Evolutionary conservation across 92 coral and sea anemone species (phyloP).

Genomic region (Actinernus sp.): DNA sequence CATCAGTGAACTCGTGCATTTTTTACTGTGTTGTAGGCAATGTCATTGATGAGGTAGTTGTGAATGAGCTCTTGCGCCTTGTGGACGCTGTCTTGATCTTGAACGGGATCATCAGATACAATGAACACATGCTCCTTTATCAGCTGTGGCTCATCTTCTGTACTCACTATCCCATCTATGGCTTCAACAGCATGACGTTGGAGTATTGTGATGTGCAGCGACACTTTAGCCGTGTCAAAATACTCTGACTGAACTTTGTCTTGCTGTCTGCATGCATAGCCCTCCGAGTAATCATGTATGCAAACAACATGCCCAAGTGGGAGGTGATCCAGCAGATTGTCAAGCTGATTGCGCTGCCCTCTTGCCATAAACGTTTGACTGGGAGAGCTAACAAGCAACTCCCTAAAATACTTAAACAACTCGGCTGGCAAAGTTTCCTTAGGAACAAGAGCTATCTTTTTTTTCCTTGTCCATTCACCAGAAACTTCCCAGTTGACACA

Average conservation of each 20-base stretch:
- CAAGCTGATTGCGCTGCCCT: too few relatives aligned
- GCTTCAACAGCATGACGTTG: slow-evolving; percentile 26
- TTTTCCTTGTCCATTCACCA: slow-evolving; percentile 17
- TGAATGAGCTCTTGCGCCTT: too few relatives aligned
- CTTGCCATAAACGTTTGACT: slow-evolving; percentile 9
- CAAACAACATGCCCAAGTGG: slow-evolving; percentile 53
- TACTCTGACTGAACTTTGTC: slow-evolving; percentile 34
- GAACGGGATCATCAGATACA: too few relatives aligned
- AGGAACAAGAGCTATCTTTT: slow-evolving; percentile 8
- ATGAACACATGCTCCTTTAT: slow-evolving; percentile 50
- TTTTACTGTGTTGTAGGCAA: too few relatives aligned
- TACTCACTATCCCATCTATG: slow-evolving; percentile 28
- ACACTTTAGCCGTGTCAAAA: slow-evolving; percentile 39
- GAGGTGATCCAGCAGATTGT: slow-evolving; percentile 28
- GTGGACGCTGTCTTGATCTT: too few relatives aligned
- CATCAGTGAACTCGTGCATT: too few relatives aligned
- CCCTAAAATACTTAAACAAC: slow-evolving; percentile 2
- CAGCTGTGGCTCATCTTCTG: slow-evolving; percentile 37
- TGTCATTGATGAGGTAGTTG: too few relatives aligned
- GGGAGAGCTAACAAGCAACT: slow-evolving; percentile 4
- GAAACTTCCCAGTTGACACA: slow-evolving; percentile 13
- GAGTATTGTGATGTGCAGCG: slow-evolving; percentile 24
- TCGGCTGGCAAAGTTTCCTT: slow-evolving; percentile 15
- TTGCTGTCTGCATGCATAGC: too few relatives aligned
- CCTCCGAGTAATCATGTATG: too few relatives aligned